Conservation (phyloP, 2,888 invertebrate species). For the Gnatocerus cornutus region DNA sequence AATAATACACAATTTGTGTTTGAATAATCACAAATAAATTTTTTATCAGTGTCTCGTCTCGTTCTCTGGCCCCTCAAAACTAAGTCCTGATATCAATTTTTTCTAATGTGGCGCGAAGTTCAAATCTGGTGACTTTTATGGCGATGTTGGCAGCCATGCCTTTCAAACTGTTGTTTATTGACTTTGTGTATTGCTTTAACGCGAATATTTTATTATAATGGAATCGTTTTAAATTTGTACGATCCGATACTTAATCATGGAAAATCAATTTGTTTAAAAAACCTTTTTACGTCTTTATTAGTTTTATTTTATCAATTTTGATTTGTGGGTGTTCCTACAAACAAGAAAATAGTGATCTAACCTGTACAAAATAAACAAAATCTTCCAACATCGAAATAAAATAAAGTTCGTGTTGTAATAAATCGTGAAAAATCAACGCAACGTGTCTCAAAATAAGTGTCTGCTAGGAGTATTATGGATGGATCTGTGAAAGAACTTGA, state of each 20-base stretch:
- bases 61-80: background rate
- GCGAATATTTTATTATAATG: conserved; percentile 4
- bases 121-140: conserved; percentile 4
- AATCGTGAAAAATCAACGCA: background rate
- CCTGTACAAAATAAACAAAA: conserved; percentile 37
- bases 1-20: conserved; percentile 55
- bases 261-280: conserved; percentile 1
- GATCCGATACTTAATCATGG: conserved; percentile 11
- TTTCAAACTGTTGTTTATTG: conserved; percentile 39
- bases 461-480: conserved; percentile 55
- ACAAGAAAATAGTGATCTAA: conserved; percentile 28
- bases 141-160: conserved; percentile 16
- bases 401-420: background rate
- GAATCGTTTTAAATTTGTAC: conserved; percentile 14
- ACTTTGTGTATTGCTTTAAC: conserved; percentile 27
- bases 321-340: conserved; percentile 1
- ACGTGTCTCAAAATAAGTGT: conserved; percentile 11
- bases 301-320: no score
- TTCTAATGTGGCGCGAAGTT: background rate
- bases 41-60: conserved; percentile 46
- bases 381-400: conserved; percentile 42
- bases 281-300: background rate
- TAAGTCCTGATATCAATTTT: no score
- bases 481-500: conserved; percentile 55
- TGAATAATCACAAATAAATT: conserved; percentile 57